These are phyloP conservation scores for Varanus salvator DNA, from an alignment of 2,113 vertebrate species.

Conservation along the genomic window DNA sequence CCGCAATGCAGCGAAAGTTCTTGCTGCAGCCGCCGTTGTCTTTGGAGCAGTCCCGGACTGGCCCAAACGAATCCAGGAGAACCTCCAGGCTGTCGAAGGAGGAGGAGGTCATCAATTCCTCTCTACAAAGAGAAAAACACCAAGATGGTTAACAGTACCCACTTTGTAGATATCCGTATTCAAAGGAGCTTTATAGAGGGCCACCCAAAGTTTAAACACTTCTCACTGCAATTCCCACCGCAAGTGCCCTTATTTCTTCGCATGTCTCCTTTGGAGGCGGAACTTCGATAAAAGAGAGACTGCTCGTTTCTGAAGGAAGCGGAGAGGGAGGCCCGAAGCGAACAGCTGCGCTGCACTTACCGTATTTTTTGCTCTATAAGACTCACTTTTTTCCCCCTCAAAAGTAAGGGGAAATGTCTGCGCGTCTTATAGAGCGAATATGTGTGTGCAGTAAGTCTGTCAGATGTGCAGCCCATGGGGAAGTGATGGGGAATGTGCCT, in stretches of 20 bases:
- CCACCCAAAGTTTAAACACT: background rate
- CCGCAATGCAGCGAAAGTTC: conserved; percentile 96
- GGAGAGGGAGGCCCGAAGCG: no score
- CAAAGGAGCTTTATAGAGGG: background rate
- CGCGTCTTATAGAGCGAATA: no score
- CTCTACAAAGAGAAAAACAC: conserved; percentile 75
- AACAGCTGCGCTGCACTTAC: no score
- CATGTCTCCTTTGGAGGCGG: background rate
- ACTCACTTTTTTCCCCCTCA: no score
- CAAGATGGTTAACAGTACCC: background rate
- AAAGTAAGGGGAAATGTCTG: no score
- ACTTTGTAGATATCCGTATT: background rate
- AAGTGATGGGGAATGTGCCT: no score
- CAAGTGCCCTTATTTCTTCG: background rate
- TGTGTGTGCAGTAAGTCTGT: no score
- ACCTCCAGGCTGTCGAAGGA: conserved; percentile 98
- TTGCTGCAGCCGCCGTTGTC: conserved; percentile 97
- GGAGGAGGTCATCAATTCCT: conserved; percentile 98
- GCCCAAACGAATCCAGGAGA: conserved; percentile 95
- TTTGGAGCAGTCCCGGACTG: conserved; percentile 93
- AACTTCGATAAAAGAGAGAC: background rate
- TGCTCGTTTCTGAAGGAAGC: no score
- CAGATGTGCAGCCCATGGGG: no score
- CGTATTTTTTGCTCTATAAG: no score
- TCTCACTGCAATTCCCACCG: background rate